Evolutionary conservation across 2,797 vertebrate species (phyloP).

Genomic region (Eulemur mongoz): DNA sequence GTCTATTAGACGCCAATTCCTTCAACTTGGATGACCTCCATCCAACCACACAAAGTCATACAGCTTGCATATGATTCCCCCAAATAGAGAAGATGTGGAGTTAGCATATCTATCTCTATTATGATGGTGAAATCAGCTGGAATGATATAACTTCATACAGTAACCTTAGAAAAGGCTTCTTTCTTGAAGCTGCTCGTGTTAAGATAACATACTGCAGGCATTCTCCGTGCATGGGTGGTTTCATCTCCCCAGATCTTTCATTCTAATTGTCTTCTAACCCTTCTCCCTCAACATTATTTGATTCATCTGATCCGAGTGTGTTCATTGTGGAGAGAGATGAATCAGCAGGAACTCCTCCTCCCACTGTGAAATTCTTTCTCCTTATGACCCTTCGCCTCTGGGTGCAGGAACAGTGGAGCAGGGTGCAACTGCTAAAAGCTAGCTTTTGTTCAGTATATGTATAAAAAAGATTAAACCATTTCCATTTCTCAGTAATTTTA

Average conservation of each 20-base stretch:
- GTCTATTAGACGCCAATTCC: not conserved
- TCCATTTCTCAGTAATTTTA: slow-evolving; percentile 36
- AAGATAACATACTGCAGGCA: not conserved
- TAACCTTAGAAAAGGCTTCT: not conserved
- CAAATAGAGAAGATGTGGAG: not conserved
- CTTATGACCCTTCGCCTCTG: slow-evolving; percentile 25
- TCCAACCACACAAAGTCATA: not conserved
- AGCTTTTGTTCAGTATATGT: not conserved
- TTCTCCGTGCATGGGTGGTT: not conserved
- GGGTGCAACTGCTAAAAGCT: not conserved
- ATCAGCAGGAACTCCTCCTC: slow-evolving; percentile 31
- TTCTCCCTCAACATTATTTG: not conserved
- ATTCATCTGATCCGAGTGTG: not conserved
- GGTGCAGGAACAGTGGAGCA: not conserved
- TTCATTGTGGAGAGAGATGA: not conserved
- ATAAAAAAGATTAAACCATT: not conserved
- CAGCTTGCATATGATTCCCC: not conserved
- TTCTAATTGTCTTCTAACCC: not conserved
- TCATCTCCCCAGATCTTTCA: not conserved
- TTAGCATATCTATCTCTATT: not conserved
- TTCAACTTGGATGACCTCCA: not conserved
- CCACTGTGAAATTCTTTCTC: slow-evolving; percentile 30
- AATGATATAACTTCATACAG: not conserved
- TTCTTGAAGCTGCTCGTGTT: not conserved
- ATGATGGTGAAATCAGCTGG: not conserved